These are phyloP conservation scores for Laspeyria flexula DNA, from an alignment of 2,888 invertebrate genomes.

Conservation along the genomic window DNA sequence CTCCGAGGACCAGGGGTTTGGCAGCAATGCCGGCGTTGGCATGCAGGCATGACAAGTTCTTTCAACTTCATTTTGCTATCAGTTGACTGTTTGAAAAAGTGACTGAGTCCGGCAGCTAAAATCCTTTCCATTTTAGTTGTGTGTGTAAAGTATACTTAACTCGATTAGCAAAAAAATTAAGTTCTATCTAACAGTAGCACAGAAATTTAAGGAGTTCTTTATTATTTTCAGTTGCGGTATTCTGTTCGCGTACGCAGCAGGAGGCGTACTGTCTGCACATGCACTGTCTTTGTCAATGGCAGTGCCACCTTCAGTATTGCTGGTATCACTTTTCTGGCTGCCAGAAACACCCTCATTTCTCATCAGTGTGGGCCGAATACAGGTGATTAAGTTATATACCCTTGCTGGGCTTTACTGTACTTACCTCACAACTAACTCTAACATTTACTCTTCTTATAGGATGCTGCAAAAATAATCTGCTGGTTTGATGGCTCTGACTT, in stretches of 20 bases:
- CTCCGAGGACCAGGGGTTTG: slow-evolving; percentile 71
- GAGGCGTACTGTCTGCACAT: slow-evolving; percentile 75
- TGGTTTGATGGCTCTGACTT: slow-evolving; percentile 83
- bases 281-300: slow-evolving; percentile 74
- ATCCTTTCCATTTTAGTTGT: no score
- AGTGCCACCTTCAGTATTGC: slow-evolving; percentile 66
- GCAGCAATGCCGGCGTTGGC: slow-evolving; percentile 78
- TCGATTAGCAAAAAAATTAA: no score
- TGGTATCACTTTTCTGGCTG: slow-evolving; percentile 73
- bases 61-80: no score
- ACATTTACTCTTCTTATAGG: slow-evolving; percentile 54
- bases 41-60: slow-evolving; percentile 75
- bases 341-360: slow-evolving; percentile 80
- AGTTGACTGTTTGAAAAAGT: no score
- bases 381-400: no score
- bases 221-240: slow-evolving; percentile 78
- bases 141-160: no score
- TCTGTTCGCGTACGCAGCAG: slow-evolving; percentile 74
- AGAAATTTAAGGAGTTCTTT: no score
- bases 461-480: slow-evolving; percentile 80
- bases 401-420: no score
- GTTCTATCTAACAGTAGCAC: no score
- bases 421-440: no score
- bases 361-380: slow-evolving; percentile 75
- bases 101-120: no score